Evolutionary conservation across 2,888 invertebrate genomes (phyloP).

Genomic region (Leucoma salicis): DNA sequence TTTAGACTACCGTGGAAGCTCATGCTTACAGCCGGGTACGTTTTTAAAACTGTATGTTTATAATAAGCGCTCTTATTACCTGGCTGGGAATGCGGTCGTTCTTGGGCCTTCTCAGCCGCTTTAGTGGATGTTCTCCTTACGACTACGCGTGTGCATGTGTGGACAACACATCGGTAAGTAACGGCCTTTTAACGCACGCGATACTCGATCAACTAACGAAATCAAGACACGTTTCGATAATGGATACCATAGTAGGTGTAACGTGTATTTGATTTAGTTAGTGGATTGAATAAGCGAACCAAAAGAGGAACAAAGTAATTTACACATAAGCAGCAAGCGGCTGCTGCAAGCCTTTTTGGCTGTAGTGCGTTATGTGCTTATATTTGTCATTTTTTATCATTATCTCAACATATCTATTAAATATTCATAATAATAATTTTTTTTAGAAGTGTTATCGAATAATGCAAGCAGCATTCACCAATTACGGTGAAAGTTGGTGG

Average conservation of each 20-base stretch:
- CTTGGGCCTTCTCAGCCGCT: conserved; percentile 82
- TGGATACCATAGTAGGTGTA: conserved; percentile 5
- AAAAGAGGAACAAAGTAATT: conserved; percentile 47
- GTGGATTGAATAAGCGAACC: conserved; percentile 57
- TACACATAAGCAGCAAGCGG: conserved; percentile 76
- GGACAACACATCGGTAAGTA: conserved; percentile 80
- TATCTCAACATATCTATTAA: conserved; percentile 33
- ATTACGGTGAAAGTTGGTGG: conserved; percentile 69
- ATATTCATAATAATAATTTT: conserved; percentile 22
- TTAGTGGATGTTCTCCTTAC: conserved; percentile 83
- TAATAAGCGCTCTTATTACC: conserved; percentile 77
- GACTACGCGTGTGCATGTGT: conserved; percentile 82
- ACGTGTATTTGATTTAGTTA: conserved; percentile 39
- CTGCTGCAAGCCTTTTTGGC: conserved; percentile 64
- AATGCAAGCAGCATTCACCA: conserved; percentile 72
- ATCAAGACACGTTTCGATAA: conserved; percentile 11
- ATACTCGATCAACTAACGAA: conserved; percentile 58
- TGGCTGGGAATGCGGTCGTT: conserved; percentile 82
- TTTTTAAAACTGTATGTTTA: conserved; percentile 59
- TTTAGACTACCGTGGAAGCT: conserved; percentile 64
- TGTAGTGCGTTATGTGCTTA: conserved; percentile 67
- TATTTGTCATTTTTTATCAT: background rate
- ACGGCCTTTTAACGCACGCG: conserved; percentile 53
- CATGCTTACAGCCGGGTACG: conserved; percentile 67
- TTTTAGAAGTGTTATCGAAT: conserved; percentile 54